Evolutionary conservation across 92 coral and sea anemone species (phyloP).

Genomic region (Siderastrea siderea): DNA sequence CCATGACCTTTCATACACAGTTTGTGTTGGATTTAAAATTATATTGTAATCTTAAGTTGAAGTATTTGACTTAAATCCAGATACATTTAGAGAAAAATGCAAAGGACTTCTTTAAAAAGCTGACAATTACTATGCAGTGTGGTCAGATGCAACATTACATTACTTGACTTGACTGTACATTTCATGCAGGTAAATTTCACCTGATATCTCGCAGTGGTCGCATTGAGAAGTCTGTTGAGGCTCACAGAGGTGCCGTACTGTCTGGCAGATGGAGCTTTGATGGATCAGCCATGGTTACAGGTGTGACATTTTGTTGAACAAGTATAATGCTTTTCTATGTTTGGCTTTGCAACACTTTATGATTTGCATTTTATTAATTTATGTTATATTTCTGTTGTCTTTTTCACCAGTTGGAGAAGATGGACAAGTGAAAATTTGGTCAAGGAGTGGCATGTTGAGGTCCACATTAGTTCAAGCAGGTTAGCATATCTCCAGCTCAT

Average conservation of each 20-base stretch:
- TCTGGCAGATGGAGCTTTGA: conserved; percentile 98
- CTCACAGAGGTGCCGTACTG: conserved; percentile 98
- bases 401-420: conserved; percentile 91
- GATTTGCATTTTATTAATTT: no score
- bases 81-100: no score
- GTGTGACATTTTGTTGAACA: conserved; percentile 25
- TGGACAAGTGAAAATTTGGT: conserved; percentile 99
- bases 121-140: no score
- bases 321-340: no score
- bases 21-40: not conserved
- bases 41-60: no score
- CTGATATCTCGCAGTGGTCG: conserved; percentile 96
- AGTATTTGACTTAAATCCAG: no score
- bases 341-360: no score
- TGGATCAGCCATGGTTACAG: conserved; percentile 99
- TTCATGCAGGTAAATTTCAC: conserved; percentile 88
- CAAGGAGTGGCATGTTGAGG: conserved; percentile 98
- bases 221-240: conserved; percentile 97
- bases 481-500: conserved; percentile 7
- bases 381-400: not conserved
- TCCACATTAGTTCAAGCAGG: conserved; percentile 98
- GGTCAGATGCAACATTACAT: no score
- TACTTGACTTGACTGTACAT: not conserved
- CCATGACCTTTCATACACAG: not conserved
- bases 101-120: no score